Evolutionary conservation across 2,797 vertebrate species (phyloP).

Genomic region (Sebastolobus alascanus): DNA sequence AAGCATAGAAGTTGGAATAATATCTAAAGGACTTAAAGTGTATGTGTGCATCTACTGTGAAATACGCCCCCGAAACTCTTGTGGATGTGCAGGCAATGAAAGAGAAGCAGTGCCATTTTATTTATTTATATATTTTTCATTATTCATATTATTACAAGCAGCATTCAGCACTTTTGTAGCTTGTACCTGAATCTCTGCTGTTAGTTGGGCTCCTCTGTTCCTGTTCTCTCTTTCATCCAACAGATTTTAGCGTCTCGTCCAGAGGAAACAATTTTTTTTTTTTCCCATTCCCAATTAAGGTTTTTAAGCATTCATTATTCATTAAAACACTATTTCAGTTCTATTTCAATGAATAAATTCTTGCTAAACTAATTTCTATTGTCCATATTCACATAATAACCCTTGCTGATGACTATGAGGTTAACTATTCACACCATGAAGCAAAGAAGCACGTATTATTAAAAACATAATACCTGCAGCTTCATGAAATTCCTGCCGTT

Average conservation of each 20-base stretch:
- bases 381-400: background rate
- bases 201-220: background rate
- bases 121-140: background rate
- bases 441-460: background rate
- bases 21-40: background rate
- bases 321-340: background rate
- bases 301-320: background rate
- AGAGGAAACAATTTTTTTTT: background rate
- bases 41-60: background rate
- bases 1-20: background rate
- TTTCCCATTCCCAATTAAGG: background rate
- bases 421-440: background rate
- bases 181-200: background rate
- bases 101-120: background rate
- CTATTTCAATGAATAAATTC: background rate
- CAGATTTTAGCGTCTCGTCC: background rate
- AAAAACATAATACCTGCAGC: background rate
- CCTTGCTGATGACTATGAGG: background rate
- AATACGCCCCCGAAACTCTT: background rate
- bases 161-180: background rate
- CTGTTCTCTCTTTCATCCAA: background rate
- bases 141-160: constrained; percentile 6
- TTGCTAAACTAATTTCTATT: background rate
- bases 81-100: background rate
- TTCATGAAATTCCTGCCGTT: background rate